phyloP scores from a whole-genome alignment of 2,888 invertebrate genomes.

The Amphipoea oculea region DNA sequence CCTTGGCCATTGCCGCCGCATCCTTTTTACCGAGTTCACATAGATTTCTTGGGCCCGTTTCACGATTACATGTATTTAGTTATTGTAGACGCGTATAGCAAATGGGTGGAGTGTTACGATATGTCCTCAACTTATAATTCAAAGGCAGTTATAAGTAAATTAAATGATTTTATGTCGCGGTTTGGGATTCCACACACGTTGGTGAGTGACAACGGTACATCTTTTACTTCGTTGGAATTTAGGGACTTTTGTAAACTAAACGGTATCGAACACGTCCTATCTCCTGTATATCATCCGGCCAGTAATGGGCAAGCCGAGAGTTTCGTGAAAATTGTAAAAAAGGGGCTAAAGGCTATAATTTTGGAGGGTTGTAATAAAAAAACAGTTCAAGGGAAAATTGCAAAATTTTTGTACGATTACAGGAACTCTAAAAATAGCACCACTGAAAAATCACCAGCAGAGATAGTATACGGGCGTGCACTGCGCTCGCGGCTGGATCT shows the following conservation, averaged over 20 bases:
- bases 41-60: conserved; percentile 61
- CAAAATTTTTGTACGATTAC: conserved; percentile 19
- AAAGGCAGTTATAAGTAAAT: conserved; percentile 35
- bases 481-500: conserved; percentile 19
- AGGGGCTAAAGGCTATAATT: background rate
- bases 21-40: conserved; percentile 54
- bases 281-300: conserved; percentile 21
- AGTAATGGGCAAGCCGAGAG: conserved; percentile 6
- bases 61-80: background rate
- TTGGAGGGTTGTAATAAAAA: too few species aligned
- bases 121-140: conserved; percentile 37
- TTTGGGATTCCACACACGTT: conserved; percentile 43
- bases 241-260: conserved; percentile 51
- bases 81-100: conserved; percentile 8
- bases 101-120: conserved; percentile 51
- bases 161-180: conserved; percentile 53
- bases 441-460: conserved; percentile 18
- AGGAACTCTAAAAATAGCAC: conserved; percentile 22
- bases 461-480: conserved; percentile 10
- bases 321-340: conserved; percentile 6
- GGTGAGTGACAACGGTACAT: conserved; percentile 61
- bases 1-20: conserved; percentile 43
- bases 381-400: too few species aligned
- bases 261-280: conserved; percentile 53
- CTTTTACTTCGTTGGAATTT: conserved; percentile 54